Conservation (phyloP, 1,140 invertebrate genomes). For the Anagrus nilaparvatae region DNA sequence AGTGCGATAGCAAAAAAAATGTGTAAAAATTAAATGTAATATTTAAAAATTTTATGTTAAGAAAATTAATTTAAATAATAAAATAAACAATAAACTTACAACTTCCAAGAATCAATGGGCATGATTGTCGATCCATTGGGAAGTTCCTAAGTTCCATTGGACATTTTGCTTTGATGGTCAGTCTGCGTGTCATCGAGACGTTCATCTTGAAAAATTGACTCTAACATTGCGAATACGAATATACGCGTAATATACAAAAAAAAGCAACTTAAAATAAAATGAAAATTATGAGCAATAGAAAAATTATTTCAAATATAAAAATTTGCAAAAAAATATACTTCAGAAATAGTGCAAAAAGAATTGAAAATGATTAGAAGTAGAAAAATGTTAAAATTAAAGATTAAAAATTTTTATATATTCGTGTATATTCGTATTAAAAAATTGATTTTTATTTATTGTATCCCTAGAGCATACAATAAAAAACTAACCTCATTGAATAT, state of each 20-base stretch:
- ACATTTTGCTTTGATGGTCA: slow-evolving; percentile 95
- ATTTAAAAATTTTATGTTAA: background rate
- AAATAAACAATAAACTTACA: slow-evolving; percentile 58
- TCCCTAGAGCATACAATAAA: too few relatives aligned
- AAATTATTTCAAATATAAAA: background rate
- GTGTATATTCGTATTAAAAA: background rate
- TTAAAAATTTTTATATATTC: slow-evolving; percentile 5
- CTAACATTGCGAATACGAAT: slow-evolving; percentile 13
- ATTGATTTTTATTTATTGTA: too few relatives aligned
- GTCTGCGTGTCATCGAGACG: slow-evolving; percentile 46
- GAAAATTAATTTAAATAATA: background rate
- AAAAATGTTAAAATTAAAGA: slow-evolving; percentile 14
- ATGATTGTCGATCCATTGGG: slow-evolving; percentile 92
- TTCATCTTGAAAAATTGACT: slow-evolving; percentile 26
- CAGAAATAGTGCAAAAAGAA: background rate
- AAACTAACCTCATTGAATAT: slow-evolving; percentile 81
- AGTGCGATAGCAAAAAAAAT: background rate
- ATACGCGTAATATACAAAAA: too few relatives aligned
- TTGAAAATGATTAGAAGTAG: too few relatives aligned
- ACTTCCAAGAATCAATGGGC: slow-evolving; percentile 85
- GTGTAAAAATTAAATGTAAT: background rate
- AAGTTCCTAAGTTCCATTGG: slow-evolving; percentile 94
- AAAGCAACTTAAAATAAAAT: background rate
- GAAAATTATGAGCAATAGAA: background rate
- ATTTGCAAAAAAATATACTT: background rate